Evolutionary conservation across 2,888 invertebrate genomes (phyloP).

Genomic region (Drosophila niveifrons): DNA sequence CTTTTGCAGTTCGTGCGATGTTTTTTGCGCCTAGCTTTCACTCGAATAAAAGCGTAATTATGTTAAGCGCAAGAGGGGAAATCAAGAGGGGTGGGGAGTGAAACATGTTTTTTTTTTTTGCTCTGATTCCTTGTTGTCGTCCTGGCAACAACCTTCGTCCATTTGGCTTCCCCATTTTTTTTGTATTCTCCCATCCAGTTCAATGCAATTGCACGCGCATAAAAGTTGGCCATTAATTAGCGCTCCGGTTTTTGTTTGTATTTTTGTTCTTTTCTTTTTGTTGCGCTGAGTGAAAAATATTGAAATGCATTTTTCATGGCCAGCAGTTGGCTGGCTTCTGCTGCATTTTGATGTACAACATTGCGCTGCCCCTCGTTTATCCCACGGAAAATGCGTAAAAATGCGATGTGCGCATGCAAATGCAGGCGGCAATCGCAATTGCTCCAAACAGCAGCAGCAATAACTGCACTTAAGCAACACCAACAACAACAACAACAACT

Average conservation of each 20-base stretch:
- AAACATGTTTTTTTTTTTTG: not conserved
- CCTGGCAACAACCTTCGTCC: constrained; percentile 29
- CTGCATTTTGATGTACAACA: constrained; percentile 28
- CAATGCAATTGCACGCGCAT: constrained; percentile 18
- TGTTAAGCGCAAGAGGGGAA: constrained; percentile 25
- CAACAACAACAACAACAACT: constrained; percentile 22
- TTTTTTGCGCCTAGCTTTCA: constrained; percentile 34
- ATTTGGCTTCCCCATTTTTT: constrained; percentile 12
- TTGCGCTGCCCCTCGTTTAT: constrained; percentile 23
- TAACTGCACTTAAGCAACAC: constrained; percentile 61
- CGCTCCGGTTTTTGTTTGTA: constrained; percentile 29
- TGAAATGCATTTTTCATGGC: constrained; percentile 77
- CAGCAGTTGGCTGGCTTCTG: constrained; percentile 24
- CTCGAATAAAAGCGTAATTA: constrained; percentile 63
- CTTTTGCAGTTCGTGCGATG: constrained; percentile 21
- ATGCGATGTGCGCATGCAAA: constrained; percentile 63
- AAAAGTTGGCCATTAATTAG: constrained; percentile 67
- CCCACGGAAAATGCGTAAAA: constrained; percentile 70
- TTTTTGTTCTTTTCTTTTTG: not conserved
- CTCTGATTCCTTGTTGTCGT: constrained; percentile 35
- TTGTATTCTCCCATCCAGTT: constrained; percentile 2
- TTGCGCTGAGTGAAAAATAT: constrained; percentile 41
- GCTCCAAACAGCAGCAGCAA: constrained; percentile 13
- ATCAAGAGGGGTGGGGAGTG: not conserved
- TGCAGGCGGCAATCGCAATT: constrained; percentile 35